Conservation (phyloP, 2,888 invertebrate genomes). For the Tetranychus truncatus region DNA sequence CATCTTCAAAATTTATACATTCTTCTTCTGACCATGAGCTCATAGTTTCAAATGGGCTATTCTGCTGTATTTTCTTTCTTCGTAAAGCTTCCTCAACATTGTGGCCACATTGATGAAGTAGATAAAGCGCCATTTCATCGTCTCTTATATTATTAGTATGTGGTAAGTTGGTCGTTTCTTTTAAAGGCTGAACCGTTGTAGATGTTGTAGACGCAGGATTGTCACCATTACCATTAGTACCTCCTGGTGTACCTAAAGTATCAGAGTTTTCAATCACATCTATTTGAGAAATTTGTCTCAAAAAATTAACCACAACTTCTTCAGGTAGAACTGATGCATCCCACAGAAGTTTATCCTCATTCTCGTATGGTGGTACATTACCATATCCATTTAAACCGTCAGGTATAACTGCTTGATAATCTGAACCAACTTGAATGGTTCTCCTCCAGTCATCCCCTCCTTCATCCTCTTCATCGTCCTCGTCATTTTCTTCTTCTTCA, state of each 20-base stretch:
- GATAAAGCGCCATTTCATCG: conserved; percentile 52
- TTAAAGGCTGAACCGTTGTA: conserved; percentile 40
- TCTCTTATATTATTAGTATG: conserved; percentile 40
- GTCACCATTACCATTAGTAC: conserved; percentile 16
- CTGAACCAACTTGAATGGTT: conserved; percentile 51
- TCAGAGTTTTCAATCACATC: conserved; percentile 11
- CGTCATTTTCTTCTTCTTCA: conserved; percentile 39
- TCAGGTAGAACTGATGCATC: conserved; percentile 52
- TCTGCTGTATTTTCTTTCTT: conserved; percentile 51
- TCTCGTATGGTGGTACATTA: conserved; percentile 76
- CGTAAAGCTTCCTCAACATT: conserved; percentile 81
- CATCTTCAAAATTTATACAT: conserved; percentile 87
- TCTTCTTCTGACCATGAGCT: conserved; percentile 93
- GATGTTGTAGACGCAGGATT: conserved; percentile 5
- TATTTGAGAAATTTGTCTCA: conserved; percentile 9
- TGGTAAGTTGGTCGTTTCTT: not conserved
- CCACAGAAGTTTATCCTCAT: conserved; percentile 86
- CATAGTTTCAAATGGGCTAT: conserved; percentile 43
- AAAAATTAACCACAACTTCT: not conserved
- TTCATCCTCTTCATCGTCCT: conserved; percentile 38
- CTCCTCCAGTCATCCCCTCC: conserved; percentile 32
- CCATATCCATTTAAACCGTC: conserved; percentile 78
- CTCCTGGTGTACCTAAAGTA: not conserved
- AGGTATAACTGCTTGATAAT: conserved; percentile 82
- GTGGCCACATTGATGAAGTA: conserved; percentile 79